A percentile compares a stretch with the other conserved stretches of the same genome.
These are phyloP conservation scores for Epizoanthus ramosus DNA, from an alignment of 92 coral and sea anemone genomes.

Conservation along the genomic window DNA sequence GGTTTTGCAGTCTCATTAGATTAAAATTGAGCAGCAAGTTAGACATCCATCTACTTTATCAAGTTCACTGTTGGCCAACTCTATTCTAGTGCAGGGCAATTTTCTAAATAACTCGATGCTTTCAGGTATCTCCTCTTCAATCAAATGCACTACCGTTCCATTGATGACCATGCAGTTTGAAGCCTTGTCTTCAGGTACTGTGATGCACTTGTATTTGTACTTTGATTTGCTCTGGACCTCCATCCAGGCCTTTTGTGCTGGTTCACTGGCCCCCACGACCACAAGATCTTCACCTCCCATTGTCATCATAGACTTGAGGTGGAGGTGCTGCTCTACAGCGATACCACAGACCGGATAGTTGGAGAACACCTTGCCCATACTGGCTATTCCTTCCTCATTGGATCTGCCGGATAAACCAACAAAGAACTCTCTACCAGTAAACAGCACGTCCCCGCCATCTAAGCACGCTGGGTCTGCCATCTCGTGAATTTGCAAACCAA, in stretches of 20 bases:
- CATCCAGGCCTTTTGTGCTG: constrained; percentile 67
- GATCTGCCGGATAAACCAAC: constrained; percentile 82
- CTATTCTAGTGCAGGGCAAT: constrained; percentile 68
- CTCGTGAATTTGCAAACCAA: constrained; percentile 71
- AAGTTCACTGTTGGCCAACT: constrained; percentile 75
- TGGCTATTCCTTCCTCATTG: constrained; percentile 68
- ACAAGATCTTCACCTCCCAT: constrained; percentile 81
- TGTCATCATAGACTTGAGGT: constrained; percentile 84
- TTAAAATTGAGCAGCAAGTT: constrained; percentile 76
- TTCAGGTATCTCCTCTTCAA: constrained; percentile 64
- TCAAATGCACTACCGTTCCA: constrained; percentile 75
- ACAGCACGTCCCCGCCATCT: constrained; percentile 97
- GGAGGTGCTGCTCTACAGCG: constrained; percentile 62
- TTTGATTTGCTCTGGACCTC: constrained; percentile 70
- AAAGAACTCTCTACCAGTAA: constrained; percentile 91
- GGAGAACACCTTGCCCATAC: constrained; percentile 76
- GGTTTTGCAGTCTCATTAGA: constrained; percentile 24
- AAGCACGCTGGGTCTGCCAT: constrained; percentile 83
- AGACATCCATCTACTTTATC: constrained; percentile 90
- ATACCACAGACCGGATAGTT: constrained; percentile 71
- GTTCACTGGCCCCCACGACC: constrained; percentile 64
- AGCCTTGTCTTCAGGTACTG: constrained; percentile 79
- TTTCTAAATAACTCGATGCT: constrained; percentile 60
- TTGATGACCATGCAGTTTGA: constrained; percentile 86
- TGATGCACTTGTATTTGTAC: constrained; percentile 66